Evolutionary conservation across 2,888 invertebrate species (phyloP).

Genomic region (Resseliella maxima): DNA sequence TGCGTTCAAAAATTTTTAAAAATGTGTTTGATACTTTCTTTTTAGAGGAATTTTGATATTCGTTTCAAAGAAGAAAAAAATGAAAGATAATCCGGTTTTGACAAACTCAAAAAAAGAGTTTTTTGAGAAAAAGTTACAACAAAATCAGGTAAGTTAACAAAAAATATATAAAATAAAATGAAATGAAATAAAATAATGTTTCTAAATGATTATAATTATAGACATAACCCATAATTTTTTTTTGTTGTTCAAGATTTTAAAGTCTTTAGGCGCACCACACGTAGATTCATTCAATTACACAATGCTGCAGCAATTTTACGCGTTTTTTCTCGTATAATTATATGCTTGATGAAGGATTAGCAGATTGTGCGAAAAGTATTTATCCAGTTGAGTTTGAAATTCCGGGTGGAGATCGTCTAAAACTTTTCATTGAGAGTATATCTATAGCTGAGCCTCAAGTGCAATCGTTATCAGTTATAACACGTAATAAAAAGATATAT

Average conservation of each 20-base stretch:
- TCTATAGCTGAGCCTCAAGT: conserved; percentile 76
- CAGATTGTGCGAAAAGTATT: conserved; percentile 74
- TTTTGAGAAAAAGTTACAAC: conserved; percentile 62
- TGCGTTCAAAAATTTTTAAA: neutral
- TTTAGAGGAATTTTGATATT: neutral
- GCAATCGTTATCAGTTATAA: conserved; percentile 75
- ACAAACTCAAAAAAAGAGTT: conserved; percentile 65
- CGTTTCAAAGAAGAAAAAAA: no score
- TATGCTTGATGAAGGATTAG: conserved; percentile 82
- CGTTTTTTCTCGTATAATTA: no score
- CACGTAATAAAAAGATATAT: conserved; percentile 73
- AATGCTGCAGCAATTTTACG: no score
- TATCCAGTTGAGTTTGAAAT: conserved; percentile 77
- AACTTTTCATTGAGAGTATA: conserved; percentile 74
- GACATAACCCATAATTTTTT: conserved; percentile 34
- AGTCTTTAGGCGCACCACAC: conserved; percentile 83
- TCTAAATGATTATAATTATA: no score
- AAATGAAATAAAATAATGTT: no score
- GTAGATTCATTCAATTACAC: conserved; percentile 94
- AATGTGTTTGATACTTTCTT: neutral
- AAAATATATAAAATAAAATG: neutral
- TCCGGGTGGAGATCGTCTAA: conserved; percentile 74
- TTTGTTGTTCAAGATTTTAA: conserved; percentile 70
- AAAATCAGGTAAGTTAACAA: conserved; percentile 64
- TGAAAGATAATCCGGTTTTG: conserved; percentile 63